Evolutionary conservation across 2,113 vertebrate species (phyloP), one percentile per base, ranked within the genome.

Genomic region (Ictalurus furcatus): DNA sequence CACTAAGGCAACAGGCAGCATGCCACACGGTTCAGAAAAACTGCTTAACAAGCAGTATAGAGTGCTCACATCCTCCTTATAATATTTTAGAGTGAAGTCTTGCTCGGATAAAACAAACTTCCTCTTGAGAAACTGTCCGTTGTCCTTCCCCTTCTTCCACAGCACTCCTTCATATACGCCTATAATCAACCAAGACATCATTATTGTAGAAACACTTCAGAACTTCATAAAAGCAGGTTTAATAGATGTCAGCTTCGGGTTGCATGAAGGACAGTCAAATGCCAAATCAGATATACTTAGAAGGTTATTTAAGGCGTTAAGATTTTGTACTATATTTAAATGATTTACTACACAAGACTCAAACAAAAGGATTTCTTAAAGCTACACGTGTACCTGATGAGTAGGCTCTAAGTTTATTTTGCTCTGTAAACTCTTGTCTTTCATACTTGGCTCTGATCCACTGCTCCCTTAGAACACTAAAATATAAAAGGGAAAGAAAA

Each of bases 371-470:
- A 52, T 52, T 2, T 28, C 11, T 54, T 17, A 85, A 54, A 82
- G 11, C 40, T 44, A n/a, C 37, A 4, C 0, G 23, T 84, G 95
- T 95, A 98, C 97, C 98, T 96, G 96, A 96, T 71, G 92, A 94
- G 87, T 96, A 96, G 44, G 93, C 85, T 52, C 94, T 52, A 1
- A 94, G 94, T 92, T 94, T 93, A 89, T 86, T 95, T 63, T 95
- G 94, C 81, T 96, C 96, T 82, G 93, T 95, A 94, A 98, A 99
- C 89, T 99, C 97, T 91, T 87, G 93, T 86, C 97, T 95, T 92
- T 98, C 97, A 52, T 99, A 99, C 93, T 99, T 99, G 81, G 98
- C 97, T 93, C 96, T 95, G 92, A 98, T 98, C 98, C 98, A 98
- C 84, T 99, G 97, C 86, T 98, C 97, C 91, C 92, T 96, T 90